Percentiles rank a stretch among this genome's conserved stretches.
Evolutionary conservation across 1,140 invertebrate species (phyloP).

Genomic region (Lordiphosa collinella): DNA sequence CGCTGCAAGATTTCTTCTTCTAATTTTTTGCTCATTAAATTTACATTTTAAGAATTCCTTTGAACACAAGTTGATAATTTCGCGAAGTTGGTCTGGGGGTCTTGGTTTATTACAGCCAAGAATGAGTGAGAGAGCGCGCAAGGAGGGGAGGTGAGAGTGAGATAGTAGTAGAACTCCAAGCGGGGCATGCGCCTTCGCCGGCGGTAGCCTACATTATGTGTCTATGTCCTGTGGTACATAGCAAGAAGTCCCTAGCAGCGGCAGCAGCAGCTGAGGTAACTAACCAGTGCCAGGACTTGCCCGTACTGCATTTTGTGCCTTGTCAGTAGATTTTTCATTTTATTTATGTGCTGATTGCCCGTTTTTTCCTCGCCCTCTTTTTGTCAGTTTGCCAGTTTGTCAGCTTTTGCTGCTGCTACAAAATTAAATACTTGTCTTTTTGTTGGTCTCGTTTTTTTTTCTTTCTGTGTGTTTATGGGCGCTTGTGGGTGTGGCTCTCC

Average conservation of each 20-base stretch:
- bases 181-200: conserved; percentile 37
- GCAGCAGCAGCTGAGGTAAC: conserved; percentile 31
- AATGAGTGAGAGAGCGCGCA: conserved; percentile 38
- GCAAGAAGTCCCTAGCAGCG: too few relatives aligned
- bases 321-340: conserved; percentile 77
- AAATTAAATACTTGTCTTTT: conserved; percentile 74
- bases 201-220: conserved; percentile 73
- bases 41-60: conserved; percentile 74
- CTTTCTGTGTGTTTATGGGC: conserved; percentile 32
- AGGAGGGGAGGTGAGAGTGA: conserved; percentile 25
- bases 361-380: conserved; percentile 25
- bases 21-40: conserved; percentile 78
- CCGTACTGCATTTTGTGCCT: conserved; percentile 64
- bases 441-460: conserved; percentile 42
- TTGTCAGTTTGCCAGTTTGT: conserved; percentile 70
- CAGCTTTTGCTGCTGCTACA: conserved; percentile 37
- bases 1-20: conserved; percentile 47
- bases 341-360: conserved; percentile 66
- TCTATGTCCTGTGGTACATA: conserved; percentile 28
- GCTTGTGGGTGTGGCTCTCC: conserved; percentile 34
- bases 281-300: conserved; percentile 50
- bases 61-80: conserved; percentile 67
- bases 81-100: conserved; percentile 31
- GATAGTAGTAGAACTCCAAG: conserved; percentile 4
- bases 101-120: conserved; percentile 57